phyloP scores from a whole-genome alignment of 1,140 invertebrate genomes.

The Philotrypesis tridentata region DNA sequence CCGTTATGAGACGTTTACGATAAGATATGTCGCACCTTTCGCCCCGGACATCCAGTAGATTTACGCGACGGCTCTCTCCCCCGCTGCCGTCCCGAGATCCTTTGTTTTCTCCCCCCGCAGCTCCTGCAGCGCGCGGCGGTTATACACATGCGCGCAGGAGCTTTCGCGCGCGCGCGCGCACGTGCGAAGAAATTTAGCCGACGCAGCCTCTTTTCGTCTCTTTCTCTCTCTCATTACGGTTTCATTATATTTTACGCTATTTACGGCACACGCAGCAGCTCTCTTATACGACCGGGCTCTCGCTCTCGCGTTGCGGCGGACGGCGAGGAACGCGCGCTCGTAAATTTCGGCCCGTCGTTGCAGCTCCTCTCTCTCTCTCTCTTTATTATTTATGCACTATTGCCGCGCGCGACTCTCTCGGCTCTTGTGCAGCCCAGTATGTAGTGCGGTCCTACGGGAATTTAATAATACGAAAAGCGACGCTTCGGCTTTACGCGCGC shows the following conservation, averaged over 20 bases:
- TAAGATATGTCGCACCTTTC: constrained; percentile 69
- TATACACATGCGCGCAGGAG: no score
- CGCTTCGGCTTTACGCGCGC: background rate
- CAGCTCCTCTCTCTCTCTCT: no score
- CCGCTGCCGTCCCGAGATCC: constrained; percentile 6
- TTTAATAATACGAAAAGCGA: constrained; percentile 19
- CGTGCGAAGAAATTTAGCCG: constrained; percentile 17
- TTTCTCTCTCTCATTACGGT: constrained; percentile 21
- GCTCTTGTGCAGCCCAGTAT: background rate
- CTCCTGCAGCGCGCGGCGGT: no score
- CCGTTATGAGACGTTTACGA: constrained; percentile 70
- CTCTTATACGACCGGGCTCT: background rate
- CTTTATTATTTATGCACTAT: background rate
- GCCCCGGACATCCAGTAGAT: constrained; percentile 60
- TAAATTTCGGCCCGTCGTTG: constrained; percentile 15
- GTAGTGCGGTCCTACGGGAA: background rate
- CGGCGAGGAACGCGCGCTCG: background rate
- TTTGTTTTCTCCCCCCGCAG: background rate
- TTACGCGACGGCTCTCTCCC: constrained; percentile 52
- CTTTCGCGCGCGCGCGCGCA: no score
- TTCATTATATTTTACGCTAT: constrained; percentile 37
- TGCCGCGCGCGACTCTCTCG: background rate
- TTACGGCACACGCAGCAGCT: background rate
- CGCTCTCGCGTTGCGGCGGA: background rate
- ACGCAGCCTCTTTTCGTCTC: no score